Base-by-base conservation (phyloP, 2,888 invertebrate genomes). In the Drosophila kuntzei region DNA sequence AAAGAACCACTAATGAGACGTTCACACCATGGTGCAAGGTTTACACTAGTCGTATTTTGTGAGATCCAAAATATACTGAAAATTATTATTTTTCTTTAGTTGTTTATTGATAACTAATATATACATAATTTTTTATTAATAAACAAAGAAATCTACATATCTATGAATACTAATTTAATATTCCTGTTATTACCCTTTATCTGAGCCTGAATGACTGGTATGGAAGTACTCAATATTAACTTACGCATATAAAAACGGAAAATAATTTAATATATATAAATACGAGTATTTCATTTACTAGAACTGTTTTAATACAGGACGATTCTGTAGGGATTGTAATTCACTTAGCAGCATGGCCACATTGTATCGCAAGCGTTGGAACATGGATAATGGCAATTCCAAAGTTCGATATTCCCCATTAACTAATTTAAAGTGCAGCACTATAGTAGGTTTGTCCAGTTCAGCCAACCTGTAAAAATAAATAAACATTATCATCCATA, bases 321-420 rank as follows among this genome's bases (percentile, higher is more conserved):
- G 92, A 70, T 91, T 92, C 76, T 94, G 93, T 62, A 94, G 75
- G 1, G 90, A 81, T 65, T 93, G 93, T 80, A 94, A 91, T 80
- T 94, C 93, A 58, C 93, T 93, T 1, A 94, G 89, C 46, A 94
- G 78, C 58, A 92, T 87, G 4, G 94, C 93, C 39, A 94, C 89
- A 36, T 93, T 92, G 70, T 93, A 93, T 9, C 94, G 92, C 44
- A 94, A 73, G 47, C 93, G 92, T 84, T 94, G 94, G 74, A 94
- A 94, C 89, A 93, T 93, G 2, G 92, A 76, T 22, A 94, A 80
- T 20, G 94, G 93, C 53, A 94, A 82, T 87, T 94, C 93, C 71
- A 94, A 92, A 29, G 92, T 93, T 43, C 92, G 90, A 57, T 89
- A 90, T 63, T 93, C 91, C 3, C 93, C 93, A 65, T 92, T 93